Conservation (phyloP, 1,140 invertebrate species). For the Leucophenga varia region DNA sequence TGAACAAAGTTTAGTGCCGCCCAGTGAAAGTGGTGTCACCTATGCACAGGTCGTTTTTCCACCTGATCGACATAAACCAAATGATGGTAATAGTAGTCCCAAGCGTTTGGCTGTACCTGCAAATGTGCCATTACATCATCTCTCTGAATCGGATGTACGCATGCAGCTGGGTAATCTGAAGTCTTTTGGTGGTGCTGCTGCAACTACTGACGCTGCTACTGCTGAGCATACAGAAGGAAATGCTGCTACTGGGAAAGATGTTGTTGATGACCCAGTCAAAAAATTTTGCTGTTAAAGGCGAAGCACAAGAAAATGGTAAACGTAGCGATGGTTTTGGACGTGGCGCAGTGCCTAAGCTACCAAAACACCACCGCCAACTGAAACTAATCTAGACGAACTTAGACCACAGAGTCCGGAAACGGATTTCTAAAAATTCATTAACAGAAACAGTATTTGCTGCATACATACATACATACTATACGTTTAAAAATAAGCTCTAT, state of each 20-base stretch:
- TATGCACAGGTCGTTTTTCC: constrained; percentile 52
- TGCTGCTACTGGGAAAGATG: background rate
- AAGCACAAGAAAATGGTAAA: too few species aligned
- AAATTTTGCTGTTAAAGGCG: too few species aligned
- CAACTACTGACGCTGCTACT: background rate
- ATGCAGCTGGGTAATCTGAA: constrained; percentile 39
- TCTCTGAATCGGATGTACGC: constrained; percentile 45
- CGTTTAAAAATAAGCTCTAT: too few species aligned
- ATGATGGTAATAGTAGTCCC: constrained; percentile 40
- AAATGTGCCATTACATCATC: constrained; percentile 46
- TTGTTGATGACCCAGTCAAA: too few species aligned
- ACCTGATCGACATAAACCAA: constrained; percentile 41
- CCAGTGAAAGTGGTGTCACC: constrained; percentile 39
- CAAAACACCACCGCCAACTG: background rate
- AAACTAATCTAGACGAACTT: constrained; percentile 17
- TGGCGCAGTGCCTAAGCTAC: background rate
- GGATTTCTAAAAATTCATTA: constrained; percentile 42
- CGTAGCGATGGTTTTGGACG: too few species aligned
- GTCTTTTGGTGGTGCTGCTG: constrained; percentile 30
- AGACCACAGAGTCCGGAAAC: constrained; percentile 52
- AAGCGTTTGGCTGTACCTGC: constrained; percentile 45
- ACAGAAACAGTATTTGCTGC: too few species aligned
- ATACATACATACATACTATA: too few species aligned
- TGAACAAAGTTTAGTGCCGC: constrained; percentile 32
- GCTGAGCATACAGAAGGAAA: background rate